A percentile compares a stretch with the other conserved stretches of the same genome.
phyloP scores from a whole-genome alignment of 1,140 invertebrate genomes.

The Pemphigus obesinymphae region DNA sequence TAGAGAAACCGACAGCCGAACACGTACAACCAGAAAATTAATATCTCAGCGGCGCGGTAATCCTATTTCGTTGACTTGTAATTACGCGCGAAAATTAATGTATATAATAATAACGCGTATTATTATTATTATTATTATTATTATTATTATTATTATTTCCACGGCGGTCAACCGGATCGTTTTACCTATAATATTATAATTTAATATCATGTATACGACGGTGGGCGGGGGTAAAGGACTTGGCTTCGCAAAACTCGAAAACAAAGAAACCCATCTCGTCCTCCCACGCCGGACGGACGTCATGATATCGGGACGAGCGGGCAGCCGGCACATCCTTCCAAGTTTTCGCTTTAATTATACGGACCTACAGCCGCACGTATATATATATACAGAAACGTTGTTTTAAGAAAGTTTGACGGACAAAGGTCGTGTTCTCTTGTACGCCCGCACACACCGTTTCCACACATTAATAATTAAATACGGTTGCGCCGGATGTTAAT shows the following conservation, averaged over 20 bases:
- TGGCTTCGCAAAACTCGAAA: conserved; percentile 19
- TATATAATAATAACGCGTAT: too few relatives aligned
- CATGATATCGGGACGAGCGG: neutral
- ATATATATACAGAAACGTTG: neutral
- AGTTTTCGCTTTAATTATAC: conserved; percentile 37
- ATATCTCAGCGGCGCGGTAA: conserved; percentile 30
- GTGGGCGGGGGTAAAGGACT: neutral
- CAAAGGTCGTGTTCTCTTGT: conserved; percentile 13
- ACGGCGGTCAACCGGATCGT: conserved; percentile 28
- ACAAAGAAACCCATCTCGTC: neutral
- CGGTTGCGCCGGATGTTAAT: conserved; percentile 7
- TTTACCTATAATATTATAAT: conserved; percentile 6
- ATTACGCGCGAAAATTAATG: neutral
- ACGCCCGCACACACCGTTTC: neutral
- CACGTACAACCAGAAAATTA: conserved; percentile 33
- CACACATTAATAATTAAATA: conserved; percentile 33
- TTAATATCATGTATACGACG: neutral
- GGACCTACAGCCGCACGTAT: neutral
- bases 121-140: neutral
- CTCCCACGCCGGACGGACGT: neutral
- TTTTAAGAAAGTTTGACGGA: conserved; percentile 40
- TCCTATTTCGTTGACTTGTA: conserved; percentile 33
- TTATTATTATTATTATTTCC: neutral
- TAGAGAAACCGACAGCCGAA: conserved; percentile 25
- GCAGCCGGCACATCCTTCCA: neutral